Evolutionary conservation across 2,113 vertebrate species (phyloP).

Genomic region (Monopterus albus): DNA sequence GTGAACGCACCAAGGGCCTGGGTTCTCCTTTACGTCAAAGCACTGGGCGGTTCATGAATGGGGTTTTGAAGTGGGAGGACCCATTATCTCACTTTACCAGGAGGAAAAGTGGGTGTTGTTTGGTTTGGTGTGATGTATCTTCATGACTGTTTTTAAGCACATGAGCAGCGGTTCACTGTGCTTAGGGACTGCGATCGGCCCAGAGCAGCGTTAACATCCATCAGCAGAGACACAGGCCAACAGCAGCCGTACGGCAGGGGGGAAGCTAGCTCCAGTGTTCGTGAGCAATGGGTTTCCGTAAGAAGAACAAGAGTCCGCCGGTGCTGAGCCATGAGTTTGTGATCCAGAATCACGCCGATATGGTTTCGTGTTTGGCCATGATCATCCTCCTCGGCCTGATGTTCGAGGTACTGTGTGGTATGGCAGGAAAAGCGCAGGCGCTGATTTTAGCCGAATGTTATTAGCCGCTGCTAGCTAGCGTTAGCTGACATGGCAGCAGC

Average conservation of each 20-base stretch:
- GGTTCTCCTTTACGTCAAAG: constrained; percentile 72
- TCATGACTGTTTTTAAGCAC: constrained; percentile 63
- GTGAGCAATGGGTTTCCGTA: constrained; percentile 80
- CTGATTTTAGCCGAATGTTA: constrained; percentile 47
- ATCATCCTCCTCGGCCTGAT: constrained; percentile 78
- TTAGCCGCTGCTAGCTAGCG: constrained; percentile 47
- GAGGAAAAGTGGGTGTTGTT: constrained; percentile 65
- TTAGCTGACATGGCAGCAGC: constrained; percentile 63
- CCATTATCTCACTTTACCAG: constrained; percentile 60
- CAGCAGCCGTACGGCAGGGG: too few relatives aligned
- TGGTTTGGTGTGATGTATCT: constrained; percentile 50
- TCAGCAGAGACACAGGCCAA: constrained; percentile 28
- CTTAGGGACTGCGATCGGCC: constrained; percentile 14
- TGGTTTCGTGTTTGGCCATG: constrained; percentile 79
- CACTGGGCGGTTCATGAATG: constrained; percentile 78
- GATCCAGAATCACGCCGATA: constrained; percentile 84
- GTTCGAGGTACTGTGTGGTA: constrained; percentile 80
- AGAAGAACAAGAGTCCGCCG: constrained; percentile 83
- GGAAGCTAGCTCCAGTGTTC: too few relatives aligned
- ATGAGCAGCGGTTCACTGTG: constrained; percentile 37
- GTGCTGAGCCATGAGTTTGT: constrained; percentile 86
- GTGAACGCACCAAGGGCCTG: constrained; percentile 58
- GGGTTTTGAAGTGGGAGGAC: constrained; percentile 71
- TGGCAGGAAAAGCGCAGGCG: neutral
- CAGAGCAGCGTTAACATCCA: constrained; percentile 4